phyloP scores from a whole-genome alignment of 2,888 invertebrate species.

The Junonia oenone region DNA sequence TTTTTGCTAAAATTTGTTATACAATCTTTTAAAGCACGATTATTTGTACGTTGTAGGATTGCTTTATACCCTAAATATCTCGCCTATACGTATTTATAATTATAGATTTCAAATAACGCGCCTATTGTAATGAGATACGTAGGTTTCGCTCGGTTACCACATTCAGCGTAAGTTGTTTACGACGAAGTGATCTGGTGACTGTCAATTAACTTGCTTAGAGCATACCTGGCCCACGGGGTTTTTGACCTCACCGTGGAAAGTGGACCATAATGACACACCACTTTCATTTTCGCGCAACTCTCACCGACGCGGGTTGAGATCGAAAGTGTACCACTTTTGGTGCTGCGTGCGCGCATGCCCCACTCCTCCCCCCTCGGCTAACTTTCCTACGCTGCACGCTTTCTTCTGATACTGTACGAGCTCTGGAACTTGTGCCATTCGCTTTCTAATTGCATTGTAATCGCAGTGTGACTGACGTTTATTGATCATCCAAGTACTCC shows the following conservation, averaged over 20 bases:
- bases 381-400: conserved; percentile 73
- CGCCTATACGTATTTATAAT: too few relatives aligned
- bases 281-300: conserved; percentile 83
- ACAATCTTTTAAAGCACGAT: too few relatives aligned
- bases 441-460: conserved; percentile 78
- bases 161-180: conserved; percentile 7
- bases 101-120: not conserved
- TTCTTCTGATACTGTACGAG: conserved; percentile 57
- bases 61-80: too few relatives aligned
- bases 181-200: conserved; percentile 37
- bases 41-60: too few relatives aligned
- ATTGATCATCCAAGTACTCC: conserved; percentile 54
- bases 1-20: too few relatives aligned
- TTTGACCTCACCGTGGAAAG: conserved; percentile 73
- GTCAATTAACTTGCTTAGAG: conserved; percentile 57
- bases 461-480: conserved; percentile 53
- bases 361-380: conserved; percentile 42
- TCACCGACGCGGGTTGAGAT: conserved; percentile 71
- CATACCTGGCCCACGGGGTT: conserved; percentile 49
- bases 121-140: conserved; percentile 7
- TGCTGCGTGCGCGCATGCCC: conserved; percentile 68
- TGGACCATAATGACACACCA: conserved; percentile 77
- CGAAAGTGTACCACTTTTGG: conserved; percentile 76
- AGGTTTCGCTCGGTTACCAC: conserved; percentile 19
- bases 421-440: conserved; percentile 67